Evolutionary conservation across 2,888 invertebrate species (phyloP).

Genomic region (Catocala sponsa): DNA sequence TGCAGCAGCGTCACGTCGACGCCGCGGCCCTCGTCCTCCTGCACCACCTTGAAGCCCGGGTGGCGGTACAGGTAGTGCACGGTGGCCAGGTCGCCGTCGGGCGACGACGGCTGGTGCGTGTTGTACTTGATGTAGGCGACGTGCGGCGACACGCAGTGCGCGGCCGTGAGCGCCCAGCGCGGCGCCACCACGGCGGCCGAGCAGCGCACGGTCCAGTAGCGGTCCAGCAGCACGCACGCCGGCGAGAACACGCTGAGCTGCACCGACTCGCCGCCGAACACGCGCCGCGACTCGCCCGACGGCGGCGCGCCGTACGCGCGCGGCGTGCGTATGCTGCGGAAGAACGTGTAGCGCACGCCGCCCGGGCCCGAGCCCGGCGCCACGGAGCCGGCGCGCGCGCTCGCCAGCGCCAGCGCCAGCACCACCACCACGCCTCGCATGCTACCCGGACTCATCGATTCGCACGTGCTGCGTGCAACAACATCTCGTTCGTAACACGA

Average conservation of each 20-base stretch:
- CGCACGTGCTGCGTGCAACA: too few species aligned
- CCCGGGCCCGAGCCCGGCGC: conserved; percentile 11
- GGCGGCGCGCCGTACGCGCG: conserved; percentile 2
- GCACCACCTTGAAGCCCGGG: conserved; percentile 68
- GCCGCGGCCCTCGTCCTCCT: conserved; percentile 68
- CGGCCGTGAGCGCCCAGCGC: conserved; percentile 79
- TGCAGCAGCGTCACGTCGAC: conserved; percentile 73
- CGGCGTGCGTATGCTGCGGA: conserved; percentile 48
- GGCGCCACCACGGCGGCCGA: conserved; percentile 66
- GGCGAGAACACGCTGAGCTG: conserved; percentile 56
- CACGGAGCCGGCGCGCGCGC: neutral
- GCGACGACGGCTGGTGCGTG: conserved; percentile 55
- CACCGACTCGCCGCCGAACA: conserved; percentile 70
- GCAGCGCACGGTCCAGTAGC: conserved; percentile 69
- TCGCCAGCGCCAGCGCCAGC: conserved; percentile 14
- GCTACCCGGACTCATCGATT: neutral
- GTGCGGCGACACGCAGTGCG: conserved; percentile 71
- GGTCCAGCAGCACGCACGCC: conserved; percentile 71
- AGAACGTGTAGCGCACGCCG: conserved; percentile 55
- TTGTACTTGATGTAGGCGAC: conserved; percentile 73
- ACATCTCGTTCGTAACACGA: too few species aligned
- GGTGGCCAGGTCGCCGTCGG: conserved; percentile 58
- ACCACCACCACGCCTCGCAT: neutral
- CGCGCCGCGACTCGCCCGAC: conserved; percentile 58
- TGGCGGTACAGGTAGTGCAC: conserved; percentile 72